Percentiles rank a stretch among this genome's conserved stretches.
Conservation (phyloP, 1,140 invertebrate genomes). For the Drosophila nasuta region DNA sequence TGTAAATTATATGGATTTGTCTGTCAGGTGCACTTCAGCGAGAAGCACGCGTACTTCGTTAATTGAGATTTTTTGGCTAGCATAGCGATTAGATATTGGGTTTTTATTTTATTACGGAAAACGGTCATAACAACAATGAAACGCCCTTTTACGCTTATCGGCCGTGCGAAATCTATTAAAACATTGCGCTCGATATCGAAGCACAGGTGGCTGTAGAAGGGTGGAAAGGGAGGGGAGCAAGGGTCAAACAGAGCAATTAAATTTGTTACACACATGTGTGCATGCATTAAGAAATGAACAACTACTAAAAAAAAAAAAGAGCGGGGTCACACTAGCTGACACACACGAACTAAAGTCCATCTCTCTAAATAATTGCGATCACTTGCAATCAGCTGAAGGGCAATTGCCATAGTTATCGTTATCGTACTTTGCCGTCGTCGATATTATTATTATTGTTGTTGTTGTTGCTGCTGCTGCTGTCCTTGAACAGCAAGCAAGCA, state of each 20-base stretch:
- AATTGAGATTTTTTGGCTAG: conserved; percentile 10
- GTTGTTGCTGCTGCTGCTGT: conserved; percentile 9
- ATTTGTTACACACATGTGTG: not conserved
- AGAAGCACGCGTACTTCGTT: not conserved
- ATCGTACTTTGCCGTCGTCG: not conserved
- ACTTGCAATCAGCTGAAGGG: conserved; percentile 30
- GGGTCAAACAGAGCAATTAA: not conserved
- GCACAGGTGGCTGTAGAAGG: not conserved
- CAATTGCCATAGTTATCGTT: conserved; percentile 20
- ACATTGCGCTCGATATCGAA: conserved; percentile 1
- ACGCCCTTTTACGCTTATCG: conserved; percentile 19
- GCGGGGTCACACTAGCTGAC: not conserved
- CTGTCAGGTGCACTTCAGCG: not conserved
- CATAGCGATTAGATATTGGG: conserved; percentile 17
- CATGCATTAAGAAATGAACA: not conserved
- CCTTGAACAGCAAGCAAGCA: conserved; percentile 17
- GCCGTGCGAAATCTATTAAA: conserved; percentile 16
- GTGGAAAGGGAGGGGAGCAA: not conserved
- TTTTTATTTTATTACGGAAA: conserved; percentile 33
- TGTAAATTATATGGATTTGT: not conserved
- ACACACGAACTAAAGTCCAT: conserved; percentile 1
- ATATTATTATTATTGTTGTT: not conserved
- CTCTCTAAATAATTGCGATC: conserved; percentile 24
- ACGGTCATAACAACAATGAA: conserved; percentile 11
- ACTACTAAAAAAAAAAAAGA: not conserved